These are phyloP conservation scores for Bradypodion pumilum DNA, from an alignment of 2,797 vertebrate species.

Conservation along the genomic window DNA sequence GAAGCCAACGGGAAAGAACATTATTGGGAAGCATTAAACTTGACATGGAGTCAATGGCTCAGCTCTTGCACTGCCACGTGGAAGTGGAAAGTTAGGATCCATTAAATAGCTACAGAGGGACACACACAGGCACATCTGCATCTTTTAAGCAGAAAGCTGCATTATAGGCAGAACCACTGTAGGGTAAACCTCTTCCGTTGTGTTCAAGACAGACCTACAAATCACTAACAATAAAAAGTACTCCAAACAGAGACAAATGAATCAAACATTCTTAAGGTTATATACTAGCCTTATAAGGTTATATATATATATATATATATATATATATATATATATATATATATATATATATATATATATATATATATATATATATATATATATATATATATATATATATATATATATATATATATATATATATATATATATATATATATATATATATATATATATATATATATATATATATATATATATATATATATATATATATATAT, in stretches of 20 bases:
- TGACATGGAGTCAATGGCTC: conserved; percentile 1
- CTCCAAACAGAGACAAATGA: neutral
- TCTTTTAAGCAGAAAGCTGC: neutral
- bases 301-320: too few species aligned
- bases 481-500: too few species aligned
- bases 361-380: too few species aligned
- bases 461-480: too few species aligned
- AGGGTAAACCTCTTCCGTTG: neutral
- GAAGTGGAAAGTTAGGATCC: fast-evolving
- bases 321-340: too few species aligned
- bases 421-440: too few species aligned
- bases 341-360: too few species aligned
- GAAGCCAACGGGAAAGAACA: conserved; percentile 6
- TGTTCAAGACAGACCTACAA: neutral
- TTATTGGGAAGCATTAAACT: neutral
- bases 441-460: too few species aligned
- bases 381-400: too few species aligned
- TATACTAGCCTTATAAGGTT: conserved; percentile 27
- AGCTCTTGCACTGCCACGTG: fast-evolving
- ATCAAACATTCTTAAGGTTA: neutral
- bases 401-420: too few species aligned
- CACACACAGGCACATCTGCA: neutral
- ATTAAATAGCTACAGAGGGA: neutral
- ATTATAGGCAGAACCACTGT: neutral
- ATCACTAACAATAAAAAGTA: conserved; percentile 12